Conservation (phyloP, 2,797 vertebrate genomes). For the Zenarchopterus dispar region DNA sequence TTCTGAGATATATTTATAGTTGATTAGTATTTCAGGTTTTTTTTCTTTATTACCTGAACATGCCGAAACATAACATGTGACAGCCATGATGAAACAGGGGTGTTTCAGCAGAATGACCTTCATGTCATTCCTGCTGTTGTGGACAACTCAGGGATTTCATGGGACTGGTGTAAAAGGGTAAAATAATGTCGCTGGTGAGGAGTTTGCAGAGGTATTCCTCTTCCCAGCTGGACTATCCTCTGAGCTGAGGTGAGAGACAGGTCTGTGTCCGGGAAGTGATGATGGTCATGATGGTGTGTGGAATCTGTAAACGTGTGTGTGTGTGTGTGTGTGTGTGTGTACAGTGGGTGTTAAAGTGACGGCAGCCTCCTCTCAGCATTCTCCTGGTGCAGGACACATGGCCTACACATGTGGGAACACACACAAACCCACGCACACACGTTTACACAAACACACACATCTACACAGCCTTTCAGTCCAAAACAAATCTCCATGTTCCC, state of each 20-base stretch:
- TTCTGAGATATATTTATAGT: not conserved
- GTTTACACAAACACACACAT: constrained; percentile 22
- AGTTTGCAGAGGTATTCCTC: constrained; percentile 9
- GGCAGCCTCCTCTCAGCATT: constrained; percentile 31
- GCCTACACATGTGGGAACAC: constrained; percentile 58
- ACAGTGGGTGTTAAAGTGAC: constrained; percentile 17
- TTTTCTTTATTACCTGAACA: too few species aligned
- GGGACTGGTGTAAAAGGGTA: not conserved
- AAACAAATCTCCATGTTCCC: constrained; percentile 47
- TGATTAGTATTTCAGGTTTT: not conserved
- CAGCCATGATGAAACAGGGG: not conserved
- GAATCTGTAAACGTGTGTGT: constrained; percentile 17
- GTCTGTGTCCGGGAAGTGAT: constrained; percentile 9
- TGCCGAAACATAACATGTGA: not conserved
- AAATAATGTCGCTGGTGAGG: constrained; percentile 1
- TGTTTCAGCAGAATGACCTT: not conserved
- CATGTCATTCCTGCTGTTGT: not conserved
- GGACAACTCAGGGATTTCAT: constrained; percentile 1
- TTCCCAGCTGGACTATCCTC: constrained; percentile 16
- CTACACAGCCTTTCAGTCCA: constrained; percentile 18
- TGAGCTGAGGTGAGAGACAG: constrained; percentile 18
- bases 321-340: constrained; percentile 17
- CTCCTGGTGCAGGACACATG: constrained; percentile 63
- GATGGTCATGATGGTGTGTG: not conserved
- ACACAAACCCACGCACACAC: constrained; percentile 25